Percentiles rank a stretch among this genome's conserved stretches.
phyloP scores from a whole-genome alignment of 2,888 invertebrate species.

The Taenaris catops region DNA sequence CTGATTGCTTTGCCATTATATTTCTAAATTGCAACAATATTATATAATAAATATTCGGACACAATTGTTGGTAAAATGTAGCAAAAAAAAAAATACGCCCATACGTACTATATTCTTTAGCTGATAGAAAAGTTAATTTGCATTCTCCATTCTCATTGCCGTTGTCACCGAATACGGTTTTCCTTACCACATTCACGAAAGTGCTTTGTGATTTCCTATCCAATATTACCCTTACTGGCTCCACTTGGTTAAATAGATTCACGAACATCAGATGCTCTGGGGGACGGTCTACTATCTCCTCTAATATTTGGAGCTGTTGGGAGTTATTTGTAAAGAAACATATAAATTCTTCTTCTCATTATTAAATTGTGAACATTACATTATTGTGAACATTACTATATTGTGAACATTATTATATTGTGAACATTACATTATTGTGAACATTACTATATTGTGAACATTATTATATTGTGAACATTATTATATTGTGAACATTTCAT shows the following conservation, averaged over 20 bases:
- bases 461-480: too few species aligned
- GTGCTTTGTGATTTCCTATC: conserved; percentile 73
- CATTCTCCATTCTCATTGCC: conserved; percentile 47
- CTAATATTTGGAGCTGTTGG: conserved; percentile 81
- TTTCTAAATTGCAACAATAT: too few species aligned
- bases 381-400: neutral
- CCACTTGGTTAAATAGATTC: conserved; percentile 79
- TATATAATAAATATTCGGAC: too few species aligned
- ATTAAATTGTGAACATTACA: too few species aligned
- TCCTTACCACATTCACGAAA: conserved; percentile 68
- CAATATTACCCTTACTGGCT: conserved; percentile 76
- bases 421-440: neutral
- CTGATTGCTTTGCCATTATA: too few species aligned
- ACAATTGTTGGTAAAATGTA: too few species aligned
- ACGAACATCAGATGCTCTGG: conserved; percentile 81
- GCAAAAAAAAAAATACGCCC: neutral
- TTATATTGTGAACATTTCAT: too few species aligned
- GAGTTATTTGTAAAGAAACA: too few species aligned
- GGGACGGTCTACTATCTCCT: conserved; percentile 83
- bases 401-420: neutral
- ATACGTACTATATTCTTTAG: conserved; percentile 82
- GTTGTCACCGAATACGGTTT: conserved; percentile 50
- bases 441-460: too few species aligned
- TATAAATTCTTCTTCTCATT: too few species aligned
- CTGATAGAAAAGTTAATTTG: conserved; percentile 76